A percentile compares a stretch with the other conserved stretches of the same genome.
phyloP scores from a whole-genome alignment of 2,888 invertebrate species.

The Pilophorus perplexus region DNA sequence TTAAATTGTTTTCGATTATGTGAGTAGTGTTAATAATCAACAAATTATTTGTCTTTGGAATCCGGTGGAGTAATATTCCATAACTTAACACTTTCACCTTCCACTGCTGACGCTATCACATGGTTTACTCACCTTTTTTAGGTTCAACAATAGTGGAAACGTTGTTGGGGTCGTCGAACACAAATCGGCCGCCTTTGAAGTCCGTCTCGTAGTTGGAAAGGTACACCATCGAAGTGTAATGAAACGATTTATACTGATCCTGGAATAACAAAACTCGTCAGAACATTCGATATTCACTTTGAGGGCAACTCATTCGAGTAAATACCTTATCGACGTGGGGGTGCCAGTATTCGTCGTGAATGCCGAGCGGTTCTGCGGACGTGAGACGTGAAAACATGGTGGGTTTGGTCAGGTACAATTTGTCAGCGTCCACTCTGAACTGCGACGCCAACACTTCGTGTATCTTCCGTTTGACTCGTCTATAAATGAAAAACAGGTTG shows the following conservation, averaged over 20 bases:
- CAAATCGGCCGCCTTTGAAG: constrained; percentile 78
- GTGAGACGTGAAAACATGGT: constrained; percentile 83
- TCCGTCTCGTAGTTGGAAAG: constrained; percentile 71
- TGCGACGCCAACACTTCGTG: constrained; percentile 71
- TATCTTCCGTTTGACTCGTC: constrained; percentile 68
- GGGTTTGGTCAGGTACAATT: constrained; percentile 76
- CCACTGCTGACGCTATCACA: no score
- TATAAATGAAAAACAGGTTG: no score
- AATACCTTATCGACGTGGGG: constrained; percentile 80
- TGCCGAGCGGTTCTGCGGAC: constrained; percentile 65
- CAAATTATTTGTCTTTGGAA: no score
- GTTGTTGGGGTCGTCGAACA: constrained; percentile 68
- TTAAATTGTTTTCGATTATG: no score
- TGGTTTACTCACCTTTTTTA: constrained; percentile 57
- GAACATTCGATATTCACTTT: not conserved
- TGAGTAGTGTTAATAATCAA: no score
- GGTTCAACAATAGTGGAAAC: constrained; percentile 68
- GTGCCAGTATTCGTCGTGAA: constrained; percentile 89
- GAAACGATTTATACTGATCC: constrained; percentile 83
- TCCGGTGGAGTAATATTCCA: no score
- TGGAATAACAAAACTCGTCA: constrained; percentile 52
- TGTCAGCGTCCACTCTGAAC: constrained; percentile 66
- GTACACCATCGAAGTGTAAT: constrained; percentile 81
- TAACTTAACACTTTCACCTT: no score
- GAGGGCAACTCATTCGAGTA: no score